phyloP scores from a whole-genome alignment of 2,797 vertebrate species.

The Pangasius krempfi region DNA sequence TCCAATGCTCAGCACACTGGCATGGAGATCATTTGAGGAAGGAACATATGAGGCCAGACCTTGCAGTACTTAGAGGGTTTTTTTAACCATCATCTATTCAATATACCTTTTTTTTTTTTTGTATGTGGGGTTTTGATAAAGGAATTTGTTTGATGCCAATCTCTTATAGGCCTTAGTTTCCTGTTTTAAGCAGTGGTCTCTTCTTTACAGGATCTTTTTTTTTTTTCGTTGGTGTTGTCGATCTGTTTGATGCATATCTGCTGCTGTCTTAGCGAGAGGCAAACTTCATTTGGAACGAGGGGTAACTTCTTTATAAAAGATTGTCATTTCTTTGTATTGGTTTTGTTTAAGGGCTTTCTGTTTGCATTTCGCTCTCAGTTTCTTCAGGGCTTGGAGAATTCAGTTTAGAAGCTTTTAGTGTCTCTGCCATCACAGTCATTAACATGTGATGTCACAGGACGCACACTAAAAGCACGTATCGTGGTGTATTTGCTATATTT shows the following conservation, averaged over 20 bases:
- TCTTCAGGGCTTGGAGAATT: slow-evolving; percentile 61
- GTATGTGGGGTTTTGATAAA: slow-evolving; percentile 62
- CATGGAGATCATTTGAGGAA: slow-evolving; percentile 4
- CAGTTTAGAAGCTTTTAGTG: slow-evolving; percentile 16
- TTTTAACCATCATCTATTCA: slow-evolving; percentile 64
- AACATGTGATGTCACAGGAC: slow-evolving; percentile 16
- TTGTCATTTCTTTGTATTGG: slow-evolving; percentile 44
- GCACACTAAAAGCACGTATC: slow-evolving; percentile 5
- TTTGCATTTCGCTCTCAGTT: slow-evolving; percentile 56
- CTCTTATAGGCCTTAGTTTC: slow-evolving; percentile 78
- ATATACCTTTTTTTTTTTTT: slow-evolving; percentile 49
- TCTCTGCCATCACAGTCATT: slow-evolving; percentile 1
- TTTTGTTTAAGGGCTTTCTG: slow-evolving; percentile 52
- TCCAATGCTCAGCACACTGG: slow-evolving; percentile 34
- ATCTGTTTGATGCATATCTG: slow-evolving; percentile 64
- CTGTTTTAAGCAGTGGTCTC: slow-evolving; percentile 64
- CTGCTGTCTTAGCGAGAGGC: slow-evolving; percentile 60
- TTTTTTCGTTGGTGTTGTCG: neutral
- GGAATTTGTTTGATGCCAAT: slow-evolving; percentile 75
- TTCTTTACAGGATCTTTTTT: slow-evolving; percentile 61
- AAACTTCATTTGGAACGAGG: slow-evolving; percentile 47
- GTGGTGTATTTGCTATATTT: neutral
- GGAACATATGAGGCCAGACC: slow-evolving; percentile 40
- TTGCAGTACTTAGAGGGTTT: slow-evolving; percentile 71
- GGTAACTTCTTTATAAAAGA: slow-evolving; percentile 58